Percentiles rank a stretch among this genome's conserved stretches.
phyloP scores from a whole-genome alignment of 2,797 vertebrate genomes.

The Acanthiza pusilla region DNA sequence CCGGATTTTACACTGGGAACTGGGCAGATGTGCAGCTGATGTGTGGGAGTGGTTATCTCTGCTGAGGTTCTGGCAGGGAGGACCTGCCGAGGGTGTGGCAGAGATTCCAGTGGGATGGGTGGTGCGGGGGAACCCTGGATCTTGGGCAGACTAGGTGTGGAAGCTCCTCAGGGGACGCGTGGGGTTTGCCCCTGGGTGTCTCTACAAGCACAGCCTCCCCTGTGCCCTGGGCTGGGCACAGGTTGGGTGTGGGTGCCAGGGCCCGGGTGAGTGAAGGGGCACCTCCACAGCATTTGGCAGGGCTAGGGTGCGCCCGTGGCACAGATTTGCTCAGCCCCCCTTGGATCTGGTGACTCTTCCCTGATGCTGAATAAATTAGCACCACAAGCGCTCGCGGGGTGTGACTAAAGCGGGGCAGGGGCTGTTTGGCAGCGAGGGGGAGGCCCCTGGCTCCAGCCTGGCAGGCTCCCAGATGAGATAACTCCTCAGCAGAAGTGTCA shows the following conservation, averaged over 20 bases:
- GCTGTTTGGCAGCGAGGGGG: not conserved
- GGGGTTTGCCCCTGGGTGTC: fast-evolving
- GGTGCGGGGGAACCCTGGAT: fast-evolving
- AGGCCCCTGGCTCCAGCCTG: not conserved
- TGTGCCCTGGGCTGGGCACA: not conserved
- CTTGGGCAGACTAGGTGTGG: not conserved
- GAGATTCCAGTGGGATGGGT: not conserved
- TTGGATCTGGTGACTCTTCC: conserved; percentile 14
- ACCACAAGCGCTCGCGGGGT: not conserved
- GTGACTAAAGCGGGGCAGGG: conserved; percentile 50
- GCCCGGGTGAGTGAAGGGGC: not conserved
- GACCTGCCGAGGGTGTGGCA: not conserved
- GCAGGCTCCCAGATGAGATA: not conserved
- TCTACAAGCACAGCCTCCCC: not conserved
- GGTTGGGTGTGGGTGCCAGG: not conserved
- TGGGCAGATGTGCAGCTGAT: not conserved
- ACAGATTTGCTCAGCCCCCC: not conserved
- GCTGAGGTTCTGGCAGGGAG: not conserved
- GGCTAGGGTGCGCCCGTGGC: not conserved
- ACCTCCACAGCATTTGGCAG: not conserved
- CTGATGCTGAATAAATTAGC: conserved; percentile 13
- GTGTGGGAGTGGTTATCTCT: not conserved
- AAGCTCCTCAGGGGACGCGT: not conserved
- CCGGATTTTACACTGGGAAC: not conserved
- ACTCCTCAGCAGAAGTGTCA: not conserved